These are phyloP conservation scores for Coregonus sp. DNA, from an alignment of 2,797 vertebrate species.

Conservation along the genomic window DNA sequence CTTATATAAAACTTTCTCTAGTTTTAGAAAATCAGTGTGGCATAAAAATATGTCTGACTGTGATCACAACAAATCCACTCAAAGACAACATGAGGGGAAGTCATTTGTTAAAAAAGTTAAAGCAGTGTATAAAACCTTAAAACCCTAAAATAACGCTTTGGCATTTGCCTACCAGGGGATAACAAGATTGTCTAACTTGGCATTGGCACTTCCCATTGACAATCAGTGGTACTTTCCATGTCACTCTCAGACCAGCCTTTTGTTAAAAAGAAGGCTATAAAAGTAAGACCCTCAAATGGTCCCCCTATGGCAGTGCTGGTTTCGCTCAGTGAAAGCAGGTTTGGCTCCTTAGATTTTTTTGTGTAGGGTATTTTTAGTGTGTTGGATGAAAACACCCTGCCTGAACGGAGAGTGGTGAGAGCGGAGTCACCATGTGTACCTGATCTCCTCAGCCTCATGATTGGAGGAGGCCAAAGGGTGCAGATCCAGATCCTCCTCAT, in stretches of 20 bases:
- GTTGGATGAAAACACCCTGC: background rate
- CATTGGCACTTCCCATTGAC: background rate
- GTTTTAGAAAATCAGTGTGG: background rate
- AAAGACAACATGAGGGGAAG: background rate
- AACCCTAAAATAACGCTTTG: slow-evolving; percentile 13
- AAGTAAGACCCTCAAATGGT: no score
- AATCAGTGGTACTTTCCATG: slow-evolving; percentile 2
- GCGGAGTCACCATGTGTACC: background rate
- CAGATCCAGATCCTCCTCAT: background rate
- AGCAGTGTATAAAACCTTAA: background rate
- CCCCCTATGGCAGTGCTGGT: background rate
- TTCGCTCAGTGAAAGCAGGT: background rate
- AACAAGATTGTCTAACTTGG: background rate
- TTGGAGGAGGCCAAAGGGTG: no score
- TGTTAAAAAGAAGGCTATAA: background rate
- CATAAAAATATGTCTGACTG: slow-evolving; percentile 10
- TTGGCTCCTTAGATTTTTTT: background rate
- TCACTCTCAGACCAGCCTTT: background rate
- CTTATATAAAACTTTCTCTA: slow-evolving; percentile 16
- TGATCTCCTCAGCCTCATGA: background rate
- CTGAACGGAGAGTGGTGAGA: background rate
- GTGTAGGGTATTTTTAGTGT: background rate
- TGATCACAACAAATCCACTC: slow-evolving; percentile 23
- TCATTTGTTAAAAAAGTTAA: background rate
- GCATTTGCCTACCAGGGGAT: slow-evolving; percentile 9